Evolutionary conservation across 2,113 vertebrate species (phyloP).

Genomic region (Hemiscyllium ocellatum): DNA sequence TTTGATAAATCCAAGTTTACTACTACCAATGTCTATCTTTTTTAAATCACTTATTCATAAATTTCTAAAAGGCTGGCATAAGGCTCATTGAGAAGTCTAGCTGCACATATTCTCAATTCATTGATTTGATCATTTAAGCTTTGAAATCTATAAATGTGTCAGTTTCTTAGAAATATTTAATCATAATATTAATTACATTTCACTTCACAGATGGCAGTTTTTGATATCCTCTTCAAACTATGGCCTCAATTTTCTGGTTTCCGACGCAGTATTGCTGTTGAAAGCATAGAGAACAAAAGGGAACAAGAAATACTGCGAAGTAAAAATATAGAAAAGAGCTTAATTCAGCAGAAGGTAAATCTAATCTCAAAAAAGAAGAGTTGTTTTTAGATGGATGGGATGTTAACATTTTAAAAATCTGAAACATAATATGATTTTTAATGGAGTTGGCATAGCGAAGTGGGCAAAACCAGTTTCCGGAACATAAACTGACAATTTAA

Average conservation of each 20-base stretch:
- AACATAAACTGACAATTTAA: not conserved
- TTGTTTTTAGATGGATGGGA: not conserved
- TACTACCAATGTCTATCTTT: not conserved
- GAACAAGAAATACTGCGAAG: conserved; percentile 50
- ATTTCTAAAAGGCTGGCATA: not conserved
- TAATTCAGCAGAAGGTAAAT: not conserved
- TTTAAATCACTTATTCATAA: not conserved
- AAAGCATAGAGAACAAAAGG: conserved; percentile 66
- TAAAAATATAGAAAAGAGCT: conserved; percentile 51
- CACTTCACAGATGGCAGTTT: conserved; percentile 70
- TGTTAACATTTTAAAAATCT: not conserved
- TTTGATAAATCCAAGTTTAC: not conserved
- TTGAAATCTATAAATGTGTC: not conserved
- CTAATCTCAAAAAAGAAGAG: not conserved
- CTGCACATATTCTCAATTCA: not conserved
- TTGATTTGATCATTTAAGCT: not conserved
- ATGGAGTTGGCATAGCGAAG: no score
- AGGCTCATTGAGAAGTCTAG: not conserved
- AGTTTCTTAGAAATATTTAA: not conserved
- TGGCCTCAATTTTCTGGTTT: conserved; percentile 79
- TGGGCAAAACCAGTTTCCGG: not conserved
- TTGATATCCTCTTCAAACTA: conserved; percentile 76
- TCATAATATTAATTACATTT: not conserved
- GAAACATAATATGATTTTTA: not conserved
- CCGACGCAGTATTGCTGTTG: conserved; percentile 55